phyloP scores from a whole-genome alignment of 2,797 vertebrate genomes.

The Sebastes elongatus region DNA sequence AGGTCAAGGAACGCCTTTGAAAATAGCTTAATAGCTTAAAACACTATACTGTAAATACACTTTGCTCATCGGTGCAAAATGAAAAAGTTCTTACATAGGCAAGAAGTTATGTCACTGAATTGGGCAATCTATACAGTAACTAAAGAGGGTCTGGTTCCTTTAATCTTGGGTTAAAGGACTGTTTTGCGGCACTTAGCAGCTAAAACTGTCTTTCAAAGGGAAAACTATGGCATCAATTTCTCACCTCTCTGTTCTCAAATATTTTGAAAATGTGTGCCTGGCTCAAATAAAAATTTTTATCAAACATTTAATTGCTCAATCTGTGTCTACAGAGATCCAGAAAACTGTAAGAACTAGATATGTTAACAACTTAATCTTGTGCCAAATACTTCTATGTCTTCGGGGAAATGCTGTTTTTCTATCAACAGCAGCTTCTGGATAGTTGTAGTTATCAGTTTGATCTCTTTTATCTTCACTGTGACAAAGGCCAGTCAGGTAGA shows the following conservation, averaged over 20 bases:
- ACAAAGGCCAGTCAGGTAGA: conserved; percentile 65
- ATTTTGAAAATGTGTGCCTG: neutral
- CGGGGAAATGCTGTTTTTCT: conserved; percentile 31
- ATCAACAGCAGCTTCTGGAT: conserved; percentile 25
- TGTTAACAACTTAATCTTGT: conserved; percentile 7
- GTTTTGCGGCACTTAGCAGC: neutral
- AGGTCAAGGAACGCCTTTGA: too few relatives aligned
- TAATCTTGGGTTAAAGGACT: conserved; percentile 17
- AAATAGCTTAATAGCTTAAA: conserved; percentile 8
- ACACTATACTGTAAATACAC: conserved; percentile 20
- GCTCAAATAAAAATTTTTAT: neutral
- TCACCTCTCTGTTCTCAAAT: neutral
- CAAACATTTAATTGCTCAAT: neutral
- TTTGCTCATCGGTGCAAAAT: conserved; percentile 32
- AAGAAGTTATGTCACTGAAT: conserved; percentile 18
- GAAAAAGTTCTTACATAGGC: conserved; percentile 17
- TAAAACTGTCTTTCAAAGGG: neutral
- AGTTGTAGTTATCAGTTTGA: conserved; percentile 45
- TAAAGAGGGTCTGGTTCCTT: conserved; percentile 16
- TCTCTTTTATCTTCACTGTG: conserved; percentile 58
- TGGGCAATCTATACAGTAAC: neutral
- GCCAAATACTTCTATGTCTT: neutral
- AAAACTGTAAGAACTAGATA: neutral
- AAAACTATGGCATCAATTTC: neutral
- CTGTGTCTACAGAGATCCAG: neutral